Percentiles rank a stretch among this genome's conserved stretches.
Conservation (phyloP, 2,113 vertebrate genomes). For the Calidris pugnax region DNA sequence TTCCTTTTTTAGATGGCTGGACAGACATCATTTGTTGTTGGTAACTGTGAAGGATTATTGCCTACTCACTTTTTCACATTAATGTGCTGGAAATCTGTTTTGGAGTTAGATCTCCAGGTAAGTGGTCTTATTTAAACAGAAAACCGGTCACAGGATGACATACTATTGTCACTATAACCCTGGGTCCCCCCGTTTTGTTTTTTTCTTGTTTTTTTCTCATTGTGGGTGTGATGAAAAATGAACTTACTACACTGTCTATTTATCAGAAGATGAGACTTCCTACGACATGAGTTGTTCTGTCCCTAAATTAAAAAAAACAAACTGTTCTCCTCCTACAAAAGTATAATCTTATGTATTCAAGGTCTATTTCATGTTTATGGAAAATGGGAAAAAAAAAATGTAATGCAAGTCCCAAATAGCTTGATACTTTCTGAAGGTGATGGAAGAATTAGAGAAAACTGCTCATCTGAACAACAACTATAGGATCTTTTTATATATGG, state of each 20-base stretch:
- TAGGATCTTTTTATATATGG: background rate
- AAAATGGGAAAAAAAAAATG: background rate
- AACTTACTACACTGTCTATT: background rate
- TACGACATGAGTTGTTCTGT: background rate
- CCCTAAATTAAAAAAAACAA: background rate
- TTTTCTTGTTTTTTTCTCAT: no score
- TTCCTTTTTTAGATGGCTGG: background rate
- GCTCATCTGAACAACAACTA: background rate
- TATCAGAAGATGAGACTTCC: background rate
- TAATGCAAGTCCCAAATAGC: background rate
- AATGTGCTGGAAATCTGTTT: background rate
- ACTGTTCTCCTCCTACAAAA: background rate
- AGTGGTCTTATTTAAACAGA: background rate
- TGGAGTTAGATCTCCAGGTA: background rate
- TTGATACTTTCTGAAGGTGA: background rate
- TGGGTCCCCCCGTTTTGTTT: background rate
- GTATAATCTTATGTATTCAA: background rate
- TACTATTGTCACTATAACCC: background rate
- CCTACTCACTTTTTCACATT: background rate
- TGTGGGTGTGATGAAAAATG: background rate
- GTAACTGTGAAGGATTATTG: background rate
- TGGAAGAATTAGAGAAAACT: background rate
- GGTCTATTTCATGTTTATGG: background rate
- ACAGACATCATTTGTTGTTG: background rate
- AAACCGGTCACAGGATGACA: background rate